These are phyloP conservation scores for Eupsittula cactorum DNA, from an alignment of 2,113 vertebrate genomes.

Conservation along the genomic window DNA sequence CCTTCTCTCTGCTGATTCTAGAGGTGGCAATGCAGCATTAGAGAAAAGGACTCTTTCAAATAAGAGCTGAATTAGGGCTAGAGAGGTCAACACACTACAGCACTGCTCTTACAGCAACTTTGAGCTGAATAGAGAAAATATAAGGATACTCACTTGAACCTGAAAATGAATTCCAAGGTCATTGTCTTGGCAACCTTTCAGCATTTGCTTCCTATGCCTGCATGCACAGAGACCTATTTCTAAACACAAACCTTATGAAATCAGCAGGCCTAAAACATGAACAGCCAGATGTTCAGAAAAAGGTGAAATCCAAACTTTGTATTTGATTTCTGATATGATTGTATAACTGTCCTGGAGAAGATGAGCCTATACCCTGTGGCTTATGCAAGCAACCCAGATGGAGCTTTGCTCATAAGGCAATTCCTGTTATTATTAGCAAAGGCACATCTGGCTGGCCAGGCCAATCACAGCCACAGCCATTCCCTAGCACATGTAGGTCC, in stretches of 20 bases:
- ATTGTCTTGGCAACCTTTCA: background rate
- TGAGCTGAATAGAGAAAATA: background rate
- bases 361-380: background rate
- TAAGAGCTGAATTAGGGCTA: background rate
- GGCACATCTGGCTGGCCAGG: constrained; percentile 38
- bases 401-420: background rate
- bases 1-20: background rate
- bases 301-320: background rate
- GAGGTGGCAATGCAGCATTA: background rate
- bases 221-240: background rate
- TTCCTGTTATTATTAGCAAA: constrained; percentile 40
- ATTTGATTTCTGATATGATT: background rate
- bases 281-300: constrained; percentile 45
- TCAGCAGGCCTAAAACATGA: background rate
- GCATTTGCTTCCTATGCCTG: background rate
- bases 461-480: background rate
- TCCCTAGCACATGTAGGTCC: background rate
- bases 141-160: background rate
- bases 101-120: background rate
- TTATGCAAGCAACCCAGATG: constrained; percentile 1
- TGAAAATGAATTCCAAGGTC: constrained; percentile 30
- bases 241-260: background rate
- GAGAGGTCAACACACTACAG: background rate
- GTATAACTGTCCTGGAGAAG: constrained; percentile 40
- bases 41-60: background rate